phyloP scores from a whole-genome alignment of 2,113 vertebrate genomes.

The Anser brachyrhynchus region DNA sequence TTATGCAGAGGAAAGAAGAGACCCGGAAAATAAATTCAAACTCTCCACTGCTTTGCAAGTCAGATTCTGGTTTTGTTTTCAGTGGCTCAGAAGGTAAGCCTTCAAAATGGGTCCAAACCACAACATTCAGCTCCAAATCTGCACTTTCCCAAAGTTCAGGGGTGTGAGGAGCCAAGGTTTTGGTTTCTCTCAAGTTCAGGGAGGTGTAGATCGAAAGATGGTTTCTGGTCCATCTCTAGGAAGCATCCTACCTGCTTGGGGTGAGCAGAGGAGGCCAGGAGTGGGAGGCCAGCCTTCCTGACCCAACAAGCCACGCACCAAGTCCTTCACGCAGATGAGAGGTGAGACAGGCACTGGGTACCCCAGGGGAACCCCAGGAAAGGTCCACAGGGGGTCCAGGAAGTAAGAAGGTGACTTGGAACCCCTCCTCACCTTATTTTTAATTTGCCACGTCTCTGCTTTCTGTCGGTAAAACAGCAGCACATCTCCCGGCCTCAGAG shows the following conservation, averaged over 20 bases:
- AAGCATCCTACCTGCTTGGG: neutral
- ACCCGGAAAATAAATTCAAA: neutral
- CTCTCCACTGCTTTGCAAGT: neutral
- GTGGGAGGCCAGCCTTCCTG: neutral
- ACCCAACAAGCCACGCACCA: fast-evolving
- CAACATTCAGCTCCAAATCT: neutral
- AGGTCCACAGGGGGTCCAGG: fast-evolving
- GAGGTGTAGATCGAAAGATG: neutral
- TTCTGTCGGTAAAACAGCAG: neutral
- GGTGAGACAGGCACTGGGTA: fast-evolving
- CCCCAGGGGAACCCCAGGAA: neutral
- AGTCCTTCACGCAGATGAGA: neutral
- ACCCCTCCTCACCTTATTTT: neutral
- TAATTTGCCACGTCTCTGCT: neutral
- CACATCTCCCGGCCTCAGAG: neutral
- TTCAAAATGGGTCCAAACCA: neutral
- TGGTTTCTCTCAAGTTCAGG: neutral
- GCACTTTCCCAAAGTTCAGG: neutral
- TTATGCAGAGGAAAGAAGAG: neutral
- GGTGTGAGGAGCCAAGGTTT: neutral
- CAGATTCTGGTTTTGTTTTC: neutral
- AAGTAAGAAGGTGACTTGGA: neutral
- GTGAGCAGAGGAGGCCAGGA: neutral
- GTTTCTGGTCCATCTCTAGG: neutral
- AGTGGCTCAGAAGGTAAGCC: neutral